Evolutionary conservation across 2,797 vertebrate genomes (phyloP), one percentile per base, ranked within the genome.

Genomic region (Merluccius polli): DNA sequence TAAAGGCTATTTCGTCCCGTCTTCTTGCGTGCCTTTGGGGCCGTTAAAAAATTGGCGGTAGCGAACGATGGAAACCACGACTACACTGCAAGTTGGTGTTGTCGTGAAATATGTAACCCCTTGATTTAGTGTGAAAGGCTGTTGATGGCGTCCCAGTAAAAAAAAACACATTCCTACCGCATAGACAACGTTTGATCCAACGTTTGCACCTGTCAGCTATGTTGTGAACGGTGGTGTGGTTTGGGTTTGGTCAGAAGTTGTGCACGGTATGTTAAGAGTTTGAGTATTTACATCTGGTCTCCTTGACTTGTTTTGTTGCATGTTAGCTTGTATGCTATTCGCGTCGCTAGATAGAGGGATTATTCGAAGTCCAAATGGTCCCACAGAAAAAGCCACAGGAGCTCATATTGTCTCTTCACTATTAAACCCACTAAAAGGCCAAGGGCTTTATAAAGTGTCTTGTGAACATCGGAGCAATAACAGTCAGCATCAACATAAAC

Each of bases 11-110:
- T n/a, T 27, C 79, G 68, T 77, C 74, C 74, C 67, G 78, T 80
- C 82, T 82, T 79, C 81, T 81, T 86, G 83, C 77, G 76, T 80
- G 52, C 44, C 70, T 79, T 33, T n/a, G 27, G 83, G 76, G 88
- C 86, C 84, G 87, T n/a, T n/a, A n/a, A 90, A 88, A 89, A 85
- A 89, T 90, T 85, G 82, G 88, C 87, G 91, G 85, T 75, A 36
- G 32, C 70, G 18, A 74, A 70, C 16, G 11, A 67, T 71, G 73
- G 70, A 71, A 68, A 16, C 13, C 70, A 33, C 76, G 73, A 70
- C 33, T 48, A 73, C 30, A 70, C 33, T 48, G 72, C 30, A 35
- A 32, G 38, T 77, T 82, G 81, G 77, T 87, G 80, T 83, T 81
- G 72, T 30, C 67, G 13, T 69, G 4, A 16, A 18, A 69, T 69